A percentile compares a stretch with the other conserved stretches of the same genome.
These are phyloP conservation scores for Heliocidaris tuberculata DNA, from an alignment of 35 echinoderm and acorn worm species.

Conservation along the genomic window DNA sequence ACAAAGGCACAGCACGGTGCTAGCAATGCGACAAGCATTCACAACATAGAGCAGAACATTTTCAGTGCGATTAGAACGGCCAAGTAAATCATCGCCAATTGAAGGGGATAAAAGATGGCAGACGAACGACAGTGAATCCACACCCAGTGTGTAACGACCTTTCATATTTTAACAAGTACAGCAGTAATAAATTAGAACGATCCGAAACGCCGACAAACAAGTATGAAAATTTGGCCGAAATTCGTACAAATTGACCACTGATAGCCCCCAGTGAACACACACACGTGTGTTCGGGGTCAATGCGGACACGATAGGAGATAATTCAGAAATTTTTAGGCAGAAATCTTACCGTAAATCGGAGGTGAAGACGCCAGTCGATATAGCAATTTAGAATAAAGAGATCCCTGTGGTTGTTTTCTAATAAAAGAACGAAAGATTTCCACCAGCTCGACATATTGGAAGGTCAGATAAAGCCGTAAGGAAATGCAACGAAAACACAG, in stretches of 20 bases:
- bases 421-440: slow-evolving; percentile 87
- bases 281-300: slow-evolving; percentile 52
- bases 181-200: slow-evolving; percentile 81
- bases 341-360: slow-evolving; percentile 51
- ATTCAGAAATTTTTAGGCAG: neutral
- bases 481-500: slow-evolving; percentile 68
- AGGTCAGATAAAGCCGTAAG: slow-evolving; percentile 63
- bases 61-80: slow-evolving; percentile 45
- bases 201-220: slow-evolving; percentile 55
- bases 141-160: slow-evolving; percentile 66
- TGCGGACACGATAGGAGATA: slow-evolving; percentile 27
- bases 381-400: slow-evolving; percentile 55
- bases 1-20: slow-evolving; percentile 10
- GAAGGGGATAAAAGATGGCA: slow-evolving; percentile 51
- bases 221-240: slow-evolving; percentile 55
- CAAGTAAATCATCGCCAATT: slow-evolving; percentile 48
- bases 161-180: slow-evolving; percentile 74
- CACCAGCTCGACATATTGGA: slow-evolving; percentile 66
- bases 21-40: neutral
- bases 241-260: slow-evolving; percentile 54
- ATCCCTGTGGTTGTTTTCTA: slow-evolving; percentile 74
- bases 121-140: slow-evolving; percentile 50
- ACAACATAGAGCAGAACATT: slow-evolving; percentile 38
- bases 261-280: slow-evolving; percentile 53
- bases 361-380: slow-evolving; percentile 44